These are phyloP conservation scores for Chaetodon trifascialis DNA, from an alignment of 2,113 vertebrate species.

Conservation along the genomic window DNA sequence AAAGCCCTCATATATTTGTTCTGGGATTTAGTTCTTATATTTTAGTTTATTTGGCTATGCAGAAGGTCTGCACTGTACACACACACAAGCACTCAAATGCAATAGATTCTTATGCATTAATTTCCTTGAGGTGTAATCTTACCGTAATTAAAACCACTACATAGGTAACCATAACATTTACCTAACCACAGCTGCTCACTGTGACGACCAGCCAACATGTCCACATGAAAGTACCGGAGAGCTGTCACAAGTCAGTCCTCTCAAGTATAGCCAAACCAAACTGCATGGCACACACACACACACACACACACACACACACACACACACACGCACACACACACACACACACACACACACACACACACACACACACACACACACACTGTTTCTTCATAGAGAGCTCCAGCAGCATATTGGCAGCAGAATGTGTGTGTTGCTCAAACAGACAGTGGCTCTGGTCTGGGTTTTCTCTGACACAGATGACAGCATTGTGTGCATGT, in stretches of 20 bases:
- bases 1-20: slow-evolving; percentile 75
- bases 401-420: slow-evolving; percentile 51
- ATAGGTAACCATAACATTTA: slow-evolving; percentile 11
- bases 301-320: neutral
- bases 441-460: slow-evolving; percentile 50
- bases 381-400: slow-evolving; percentile 20
- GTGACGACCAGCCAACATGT: slow-evolving; percentile 20
- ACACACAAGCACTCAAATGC: neutral
- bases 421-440: slow-evolving; percentile 34
- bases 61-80: slow-evolving; percentile 33
- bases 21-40: slow-evolving; percentile 72
- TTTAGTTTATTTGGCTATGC: slow-evolving; percentile 75
- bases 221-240: neutral
- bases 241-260: slow-evolving; percentile 42
- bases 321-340: slow-evolving; percentile 1
- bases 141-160: slow-evolving; percentile 18
- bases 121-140: slow-evolving; percentile 19
- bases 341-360: neutral
- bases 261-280: slow-evolving; percentile 28
- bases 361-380: slow-evolving; percentile 4
- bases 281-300: neutral
- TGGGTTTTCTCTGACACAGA: slow-evolving; percentile 69
- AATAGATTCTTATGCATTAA: slow-evolving; percentile 28
- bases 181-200: neutral
- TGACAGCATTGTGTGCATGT: slow-evolving; percentile 59